Conservation (phyloP, 2,113 vertebrate genomes). For the Irena cyanogastra region DNA sequence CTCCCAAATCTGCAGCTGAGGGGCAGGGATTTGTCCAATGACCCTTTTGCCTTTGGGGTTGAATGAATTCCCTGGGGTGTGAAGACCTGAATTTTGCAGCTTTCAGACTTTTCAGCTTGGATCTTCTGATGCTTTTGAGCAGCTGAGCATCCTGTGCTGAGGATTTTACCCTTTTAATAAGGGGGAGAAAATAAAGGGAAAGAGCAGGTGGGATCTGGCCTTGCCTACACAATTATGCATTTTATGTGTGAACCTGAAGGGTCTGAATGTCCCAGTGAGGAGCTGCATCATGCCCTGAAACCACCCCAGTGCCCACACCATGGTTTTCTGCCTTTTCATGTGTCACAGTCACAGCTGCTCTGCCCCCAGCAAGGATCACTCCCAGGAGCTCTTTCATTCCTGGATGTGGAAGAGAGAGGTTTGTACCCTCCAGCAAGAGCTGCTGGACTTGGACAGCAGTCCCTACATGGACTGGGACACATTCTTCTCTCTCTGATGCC, state of each 20-base stretch:
- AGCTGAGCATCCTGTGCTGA: background rate
- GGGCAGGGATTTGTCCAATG: background rate
- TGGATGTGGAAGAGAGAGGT: background rate
- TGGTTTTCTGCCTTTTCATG: background rate
- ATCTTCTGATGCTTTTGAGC: background rate
- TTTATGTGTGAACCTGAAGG: background rate
- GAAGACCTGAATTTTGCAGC: background rate
- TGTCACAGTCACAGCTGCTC: background rate
- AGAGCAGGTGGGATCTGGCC: background rate
- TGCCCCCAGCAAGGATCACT: background rate
- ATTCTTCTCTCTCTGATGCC: background rate
- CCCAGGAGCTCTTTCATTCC: background rate
- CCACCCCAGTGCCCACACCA: background rate
- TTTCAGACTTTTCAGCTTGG: background rate
- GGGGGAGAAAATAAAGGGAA: background rate
- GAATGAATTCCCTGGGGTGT: background rate
- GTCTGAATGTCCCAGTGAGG: background rate
- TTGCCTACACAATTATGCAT: background rate
- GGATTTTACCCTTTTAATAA: background rate
- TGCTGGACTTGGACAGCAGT: no score
- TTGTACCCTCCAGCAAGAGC: background rate
- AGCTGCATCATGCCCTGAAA: background rate
- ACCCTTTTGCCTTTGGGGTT: background rate
- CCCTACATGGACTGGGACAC: fast-evolving
- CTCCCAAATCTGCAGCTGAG: background rate